Base-by-base conservation (phyloP, 2,888 invertebrate species). In the Stenotaenia linearis region DNA sequence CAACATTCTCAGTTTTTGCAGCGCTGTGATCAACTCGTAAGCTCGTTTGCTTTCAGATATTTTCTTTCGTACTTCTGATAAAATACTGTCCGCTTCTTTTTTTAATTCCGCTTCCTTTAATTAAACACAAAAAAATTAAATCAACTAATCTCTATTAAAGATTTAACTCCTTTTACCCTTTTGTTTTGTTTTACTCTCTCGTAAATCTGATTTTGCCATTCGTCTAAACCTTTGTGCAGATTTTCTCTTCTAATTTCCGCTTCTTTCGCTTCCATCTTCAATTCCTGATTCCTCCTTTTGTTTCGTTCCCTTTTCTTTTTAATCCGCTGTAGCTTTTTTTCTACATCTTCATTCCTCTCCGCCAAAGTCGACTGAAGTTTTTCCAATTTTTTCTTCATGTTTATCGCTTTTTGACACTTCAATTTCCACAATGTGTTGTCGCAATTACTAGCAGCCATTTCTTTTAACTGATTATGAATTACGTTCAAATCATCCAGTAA, bases 41-140 rank as follows among this genome's bases (percentile, higher is more conserved):
- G 79, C 74, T 32, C 78, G 69, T 56, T 81, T 82, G 1, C 79
- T 81, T 78, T 82, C 82, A 23, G 79, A 77, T 56, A 82, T 81
- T 77, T 82, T 82, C 75, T 77, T 79, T 28, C 82, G 45, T 3
- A 82, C 82, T 80, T 82, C 82, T 9, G 79, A 61, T 28, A 81
- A 76, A 40, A 82, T 82, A 30, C 37, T 78, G 76, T 82, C 82
- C 23, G 82, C 82, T 77, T 82, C 82, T 77, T 80, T 80, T 35
- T 82, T 82, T 79, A 82, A 78, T 79, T 82, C 81, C 9, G n/a
- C 74, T 80, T 82, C 81, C 82, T 82, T 40, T 9, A 23, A 21
- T 32, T 12, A 75, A 75, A 40, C 7, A 78, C n/a, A 78, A n/a
- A 25, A 7, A 78, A 56, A 21, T 45, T 15, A 61, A 56, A 45